These are phyloP conservation scores for Xenopus laevis DNA, from an alignment of 2,113 vertebrate species.

Conservation along the genomic window DNA sequence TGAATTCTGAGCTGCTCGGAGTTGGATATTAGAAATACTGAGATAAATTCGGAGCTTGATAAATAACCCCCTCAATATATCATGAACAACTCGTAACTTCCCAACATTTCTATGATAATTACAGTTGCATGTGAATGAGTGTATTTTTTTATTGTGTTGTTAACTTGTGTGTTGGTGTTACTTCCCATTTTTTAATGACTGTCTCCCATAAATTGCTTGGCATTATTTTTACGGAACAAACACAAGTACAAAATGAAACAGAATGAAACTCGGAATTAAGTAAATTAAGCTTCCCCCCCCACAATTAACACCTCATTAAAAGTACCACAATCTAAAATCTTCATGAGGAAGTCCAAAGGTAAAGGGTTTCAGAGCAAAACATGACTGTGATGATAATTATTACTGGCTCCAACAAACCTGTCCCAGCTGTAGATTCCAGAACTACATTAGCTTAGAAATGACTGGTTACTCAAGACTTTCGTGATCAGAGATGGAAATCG, in stretches of 20 bases:
- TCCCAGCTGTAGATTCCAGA: background rate
- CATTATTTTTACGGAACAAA: background rate
- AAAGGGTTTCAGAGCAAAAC: background rate
- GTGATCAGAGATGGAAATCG: background rate
- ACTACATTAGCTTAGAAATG: constrained; percentile 14
- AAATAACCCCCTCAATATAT: no score
- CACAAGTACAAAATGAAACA: background rate
- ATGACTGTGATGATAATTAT: background rate
- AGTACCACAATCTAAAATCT: background rate
- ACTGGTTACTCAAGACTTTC: constrained; percentile 3
- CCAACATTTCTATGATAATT: no score
- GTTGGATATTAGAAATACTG: no score
- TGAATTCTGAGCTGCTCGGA: no score
- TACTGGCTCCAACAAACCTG: constrained; percentile 1
- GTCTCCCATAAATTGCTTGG: no score
- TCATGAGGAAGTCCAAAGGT: background rate
- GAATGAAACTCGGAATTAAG: background rate
- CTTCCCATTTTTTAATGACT: no score
- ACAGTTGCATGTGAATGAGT: no score
- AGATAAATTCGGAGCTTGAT: no score
- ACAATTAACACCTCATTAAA: background rate
- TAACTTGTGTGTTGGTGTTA: no score
- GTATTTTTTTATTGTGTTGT: no score
- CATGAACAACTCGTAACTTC: no score
- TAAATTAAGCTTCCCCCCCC: background rate